Base-by-base conservation (phyloP, 2,113 vertebrate genomes). In the Empidonax traillii region DNA sequence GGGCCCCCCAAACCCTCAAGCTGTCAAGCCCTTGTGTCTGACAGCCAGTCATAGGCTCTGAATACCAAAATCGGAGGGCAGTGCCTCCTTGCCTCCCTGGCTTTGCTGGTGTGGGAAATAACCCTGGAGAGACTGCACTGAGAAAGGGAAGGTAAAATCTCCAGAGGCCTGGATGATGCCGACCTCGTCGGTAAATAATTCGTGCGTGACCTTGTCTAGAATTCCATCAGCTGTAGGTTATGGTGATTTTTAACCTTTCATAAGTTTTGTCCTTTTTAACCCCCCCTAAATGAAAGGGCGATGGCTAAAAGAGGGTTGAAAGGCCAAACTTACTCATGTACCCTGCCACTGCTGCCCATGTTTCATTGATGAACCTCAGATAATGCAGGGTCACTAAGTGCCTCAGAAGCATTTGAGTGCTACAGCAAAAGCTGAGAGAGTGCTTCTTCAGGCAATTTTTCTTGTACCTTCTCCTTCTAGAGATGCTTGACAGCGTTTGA, bases 241-340 rank as follows among this genome's bases (percentile, higher is more conserved):
- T 33, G 19, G 39, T 58, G 31, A 8, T 59, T 93, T 93, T 90
- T 84, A 81, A 25, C 55, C 35, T 53, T 76, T 83, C 12, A 4
- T 62, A 55, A 31, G 47, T 86, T 91, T 73, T 90, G 46, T 72
- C 61, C 65, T 66, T 96, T 85, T 94, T 80, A 90, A 75, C n/a
- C 12, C 79, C 81, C 35, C 8, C 20, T 56, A 43, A 81, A 56
- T 72, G 61, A 84, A 74, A 88, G 33, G 35, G 67, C 61, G 43
- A 52, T 74, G 55, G n/a, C 51, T 86, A 35, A 83, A 69, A 80
- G 25, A 58, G 37, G 73, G 46, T 85, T 58, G 67, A 46, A 62
- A 83, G 62, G 62, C 73, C 79, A 58, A 12, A 73, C 9, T 65
- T 79, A 30, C 20, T 58, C 35, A 25, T 67, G 55, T 8, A 12